Conservation (phyloP, 2,888 invertebrate genomes). For the Agrochola lota region DNA sequence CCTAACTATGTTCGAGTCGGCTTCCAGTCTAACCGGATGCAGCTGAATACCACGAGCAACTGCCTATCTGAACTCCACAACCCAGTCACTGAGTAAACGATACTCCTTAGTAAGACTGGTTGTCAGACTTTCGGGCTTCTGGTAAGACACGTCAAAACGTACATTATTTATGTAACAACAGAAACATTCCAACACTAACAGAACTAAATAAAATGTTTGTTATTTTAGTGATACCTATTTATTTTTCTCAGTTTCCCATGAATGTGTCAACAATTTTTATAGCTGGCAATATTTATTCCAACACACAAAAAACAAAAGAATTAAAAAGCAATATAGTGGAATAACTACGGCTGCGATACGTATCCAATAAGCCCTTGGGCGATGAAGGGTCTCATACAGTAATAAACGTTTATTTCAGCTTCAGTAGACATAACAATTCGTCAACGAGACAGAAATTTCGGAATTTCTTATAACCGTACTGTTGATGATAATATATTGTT, state of each 20-base stretch:
- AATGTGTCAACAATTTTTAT: neutral
- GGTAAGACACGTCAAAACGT: no score
- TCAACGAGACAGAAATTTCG: conserved; percentile 21
- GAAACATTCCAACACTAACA: neutral
- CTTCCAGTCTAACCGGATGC: neutral
- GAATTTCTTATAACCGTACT: conserved; percentile 13
- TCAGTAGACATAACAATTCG: conserved; percentile 36
- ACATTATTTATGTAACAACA: no score
- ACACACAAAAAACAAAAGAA: conserved; percentile 21
- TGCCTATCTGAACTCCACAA: neutral
- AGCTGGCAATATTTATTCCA: conserved; percentile 3
- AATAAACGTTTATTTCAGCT: conserved; percentile 43
- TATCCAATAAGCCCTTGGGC: conserved; percentile 34
- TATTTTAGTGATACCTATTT: neutral
- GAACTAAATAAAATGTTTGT: neutral
- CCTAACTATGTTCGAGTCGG: neutral
- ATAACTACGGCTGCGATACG: conserved; percentile 4
- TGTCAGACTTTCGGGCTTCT: neutral
- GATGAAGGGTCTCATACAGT: conserved; percentile 22
- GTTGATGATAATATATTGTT: neutral
- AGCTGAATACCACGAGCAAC: neutral
- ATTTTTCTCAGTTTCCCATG: neutral
- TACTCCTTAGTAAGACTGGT: neutral
- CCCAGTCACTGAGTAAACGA: neutral
- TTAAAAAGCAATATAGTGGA: conserved; percentile 24